Conservation (phyloP, 2,888 invertebrate genomes). For the Noctuana brunneofusca region DNA sequence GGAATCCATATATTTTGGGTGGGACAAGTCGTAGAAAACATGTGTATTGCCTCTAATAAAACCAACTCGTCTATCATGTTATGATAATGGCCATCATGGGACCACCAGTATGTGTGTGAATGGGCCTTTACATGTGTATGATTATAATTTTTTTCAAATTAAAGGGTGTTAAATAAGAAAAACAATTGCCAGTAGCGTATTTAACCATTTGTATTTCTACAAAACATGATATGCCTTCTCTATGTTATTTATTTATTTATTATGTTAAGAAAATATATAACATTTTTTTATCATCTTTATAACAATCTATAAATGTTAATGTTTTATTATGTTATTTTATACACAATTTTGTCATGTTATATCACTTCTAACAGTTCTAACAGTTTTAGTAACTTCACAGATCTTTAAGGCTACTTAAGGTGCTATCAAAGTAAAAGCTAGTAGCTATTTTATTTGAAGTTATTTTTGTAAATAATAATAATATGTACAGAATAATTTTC, state of each 20-base stretch:
- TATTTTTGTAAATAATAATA: too few species aligned
- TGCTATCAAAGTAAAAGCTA: slow-evolving; percentile 18
- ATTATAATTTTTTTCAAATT: too few species aligned
- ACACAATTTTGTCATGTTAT: slow-evolving; percentile 61
- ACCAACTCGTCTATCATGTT: too few species aligned
- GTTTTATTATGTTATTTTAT: slow-evolving; percentile 9
- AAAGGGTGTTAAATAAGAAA: slow-evolving; percentile 19
- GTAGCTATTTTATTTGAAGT: not conserved
- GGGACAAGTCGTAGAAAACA: too few species aligned
- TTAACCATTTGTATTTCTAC: slow-evolving; percentile 69
- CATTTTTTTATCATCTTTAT: slow-evolving; percentile 39
- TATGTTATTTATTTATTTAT: slow-evolving; percentile 51
- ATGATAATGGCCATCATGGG: too few species aligned
- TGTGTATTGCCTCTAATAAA: too few species aligned
- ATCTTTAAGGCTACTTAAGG: slow-evolving; percentile 56
- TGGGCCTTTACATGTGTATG: too few species aligned
- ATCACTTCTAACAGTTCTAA: slow-evolving; percentile 46
- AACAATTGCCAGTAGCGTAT: slow-evolving; percentile 46
- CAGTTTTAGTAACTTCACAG: slow-evolving; percentile 50
- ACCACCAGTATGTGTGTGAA: too few species aligned
- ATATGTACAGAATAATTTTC: too few species aligned
- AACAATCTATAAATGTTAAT: slow-evolving; percentile 32
- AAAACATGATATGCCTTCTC: slow-evolving; percentile 77
- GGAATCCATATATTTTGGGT: too few species aligned
- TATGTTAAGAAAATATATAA: slow-evolving; percentile 62